Conservation (phyloP, 2,113 vertebrate genomes). For the Xiphorhynchus elegans region DNA sequence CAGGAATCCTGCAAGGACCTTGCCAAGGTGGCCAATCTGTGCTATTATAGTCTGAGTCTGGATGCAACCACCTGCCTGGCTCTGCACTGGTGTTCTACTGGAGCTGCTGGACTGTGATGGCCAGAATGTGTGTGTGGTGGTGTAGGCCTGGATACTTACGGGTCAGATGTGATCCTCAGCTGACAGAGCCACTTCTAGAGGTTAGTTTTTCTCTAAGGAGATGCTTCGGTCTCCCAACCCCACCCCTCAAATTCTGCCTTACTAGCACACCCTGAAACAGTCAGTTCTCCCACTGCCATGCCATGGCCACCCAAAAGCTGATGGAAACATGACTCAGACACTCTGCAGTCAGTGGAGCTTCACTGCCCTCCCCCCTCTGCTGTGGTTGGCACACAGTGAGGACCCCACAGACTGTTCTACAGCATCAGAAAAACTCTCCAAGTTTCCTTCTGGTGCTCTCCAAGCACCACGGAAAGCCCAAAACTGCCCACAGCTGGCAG, state of each 20-base stretch:
- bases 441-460: not conserved
- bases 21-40: not conserved
- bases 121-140: not conserved
- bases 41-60: not conserved
- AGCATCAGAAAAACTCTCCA: not conserved
- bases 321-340: not conserved
- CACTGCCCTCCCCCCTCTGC: not conserved
- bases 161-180: not conserved
- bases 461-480: accelerated
- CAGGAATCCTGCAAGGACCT: not conserved
- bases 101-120: not conserved
- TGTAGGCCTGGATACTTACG: not conserved
- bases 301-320: not conserved
- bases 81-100: not conserved
- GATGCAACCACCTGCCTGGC: not conserved
- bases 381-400: not conserved
- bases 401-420: not conserved
- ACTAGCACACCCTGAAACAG: not conserved
- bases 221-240: not conserved
- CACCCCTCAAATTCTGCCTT: not conserved
- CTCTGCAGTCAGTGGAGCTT: not conserved
- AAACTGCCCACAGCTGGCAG: not conserved
- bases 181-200: not conserved
- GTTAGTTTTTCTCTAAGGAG: not conserved
- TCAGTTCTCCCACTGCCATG: not conserved